Percentiles rank a stretch among this genome's conserved stretches.
Conservation (phyloP, 2,888 invertebrate species). For the Caenorhabditis japonica region DNA sequence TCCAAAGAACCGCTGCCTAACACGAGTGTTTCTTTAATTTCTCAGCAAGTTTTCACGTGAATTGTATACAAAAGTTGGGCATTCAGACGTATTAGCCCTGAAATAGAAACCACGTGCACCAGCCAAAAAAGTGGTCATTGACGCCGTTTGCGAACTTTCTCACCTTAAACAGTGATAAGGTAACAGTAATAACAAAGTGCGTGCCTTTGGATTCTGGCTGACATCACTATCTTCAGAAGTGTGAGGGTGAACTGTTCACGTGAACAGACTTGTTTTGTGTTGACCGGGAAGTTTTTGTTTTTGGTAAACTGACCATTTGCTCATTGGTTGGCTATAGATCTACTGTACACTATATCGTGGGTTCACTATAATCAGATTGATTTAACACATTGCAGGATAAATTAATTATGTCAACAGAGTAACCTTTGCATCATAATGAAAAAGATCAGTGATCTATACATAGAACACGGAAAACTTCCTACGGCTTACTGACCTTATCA, state of each 20-base stretch:
- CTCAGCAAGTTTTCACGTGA: too few species aligned
- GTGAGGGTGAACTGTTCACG: constrained; percentile 4
- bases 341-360: background rate
- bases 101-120: too few species aligned
- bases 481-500: too few species aligned
- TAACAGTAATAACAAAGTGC: background rate
- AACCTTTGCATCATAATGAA: constrained; percentile 10
- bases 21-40: too few species aligned
- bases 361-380: background rate
- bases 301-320: background rate
- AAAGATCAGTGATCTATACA: too few species aligned
- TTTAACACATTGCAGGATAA: background rate
- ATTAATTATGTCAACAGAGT: background rate
- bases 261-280: background rate
- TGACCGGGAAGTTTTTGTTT: background rate
- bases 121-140: constrained; percentile 34
- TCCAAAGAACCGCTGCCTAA: too few species aligned
- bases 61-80: too few species aligned
- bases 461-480: background rate
- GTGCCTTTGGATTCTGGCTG: constrained; percentile 2
- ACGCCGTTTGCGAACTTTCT: constrained; percentile 32
- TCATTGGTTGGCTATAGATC: too few species aligned
- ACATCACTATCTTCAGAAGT: constrained; percentile 5
- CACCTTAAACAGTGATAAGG: constrained; percentile 8
- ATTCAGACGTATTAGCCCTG: too few species aligned